Conservation (phyloP, 2,888 invertebrate species). For the Leptinotarsa haldemani region DNA sequence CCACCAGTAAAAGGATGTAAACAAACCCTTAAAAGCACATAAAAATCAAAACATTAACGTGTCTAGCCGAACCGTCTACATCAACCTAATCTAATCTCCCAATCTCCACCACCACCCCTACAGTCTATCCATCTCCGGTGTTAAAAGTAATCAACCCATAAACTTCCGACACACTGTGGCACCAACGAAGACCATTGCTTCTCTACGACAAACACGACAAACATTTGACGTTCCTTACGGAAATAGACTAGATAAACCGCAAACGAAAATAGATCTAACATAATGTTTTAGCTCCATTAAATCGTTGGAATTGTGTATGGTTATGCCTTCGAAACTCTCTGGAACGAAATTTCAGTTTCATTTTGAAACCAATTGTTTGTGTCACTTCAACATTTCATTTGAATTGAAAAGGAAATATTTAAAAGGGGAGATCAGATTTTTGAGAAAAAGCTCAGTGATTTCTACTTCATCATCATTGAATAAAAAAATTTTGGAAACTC, state of each 20-base stretch:
- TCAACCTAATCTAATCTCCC: slow-evolving; percentile 10
- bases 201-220: slow-evolving; percentile 14
- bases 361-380: neutral
- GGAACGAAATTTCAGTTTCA: slow-evolving; percentile 6
- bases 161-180: slow-evolving; percentile 15
- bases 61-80: slow-evolving; percentile 12
- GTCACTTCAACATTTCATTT: neutral
- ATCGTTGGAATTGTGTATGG: slow-evolving; percentile 17
- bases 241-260: slow-evolving; percentile 20
- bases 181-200: slow-evolving; percentile 13
- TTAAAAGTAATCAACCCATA: slow-evolving; percentile 14
- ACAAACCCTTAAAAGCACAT: slow-evolving; percentile 11
- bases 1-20: neutral
- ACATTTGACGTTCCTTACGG: slow-evolving; percentile 16
- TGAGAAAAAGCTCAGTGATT: too few species aligned
- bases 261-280: slow-evolving; percentile 11
- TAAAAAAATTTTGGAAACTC: too few species aligned
- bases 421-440: too few species aligned
- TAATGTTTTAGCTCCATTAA: slow-evolving; percentile 8
- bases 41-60: slow-evolving; percentile 18
- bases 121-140: slow-evolving; percentile 7
- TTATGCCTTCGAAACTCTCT: neutral
- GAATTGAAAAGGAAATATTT: neutral
- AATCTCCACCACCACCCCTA: neutral
- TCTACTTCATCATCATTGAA: too few species aligned